Conservation (phyloP, 1,140 invertebrate species). For the Platyscapa corneri region DNA sequence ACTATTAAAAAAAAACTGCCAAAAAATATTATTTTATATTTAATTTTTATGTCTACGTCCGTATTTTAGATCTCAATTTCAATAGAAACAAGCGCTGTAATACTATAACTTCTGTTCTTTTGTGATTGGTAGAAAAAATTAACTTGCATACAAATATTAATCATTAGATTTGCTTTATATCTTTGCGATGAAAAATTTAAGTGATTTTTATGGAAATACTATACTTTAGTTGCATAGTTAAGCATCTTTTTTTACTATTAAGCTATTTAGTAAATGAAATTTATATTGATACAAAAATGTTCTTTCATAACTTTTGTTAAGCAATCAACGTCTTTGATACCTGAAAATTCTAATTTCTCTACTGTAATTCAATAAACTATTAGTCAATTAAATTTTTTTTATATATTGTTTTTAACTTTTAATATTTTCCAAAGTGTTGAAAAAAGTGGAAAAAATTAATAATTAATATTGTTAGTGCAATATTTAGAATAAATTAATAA, state of each 20-base stretch:
- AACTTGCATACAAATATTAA: no score
- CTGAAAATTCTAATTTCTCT: background rate
- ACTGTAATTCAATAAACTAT: background rate
- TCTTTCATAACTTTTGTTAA: background rate
- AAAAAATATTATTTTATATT: background rate
- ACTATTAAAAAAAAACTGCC: no score
- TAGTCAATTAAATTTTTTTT: background rate
- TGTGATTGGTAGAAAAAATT: no score
- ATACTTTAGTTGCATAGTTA: no score
- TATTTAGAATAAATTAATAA: background rate
- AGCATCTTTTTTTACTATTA: no score
- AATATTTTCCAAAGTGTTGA: background rate
- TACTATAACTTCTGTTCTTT: no score
- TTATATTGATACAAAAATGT: background rate
- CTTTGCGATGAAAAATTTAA: background rate
- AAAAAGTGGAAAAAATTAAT: background rate
- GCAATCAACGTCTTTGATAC: background rate
- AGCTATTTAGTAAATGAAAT: background rate
- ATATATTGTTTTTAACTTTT: no score
- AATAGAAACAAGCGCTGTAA: no score
- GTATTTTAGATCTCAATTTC: no score
- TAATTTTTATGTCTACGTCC: background rate
- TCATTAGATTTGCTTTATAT: no score
- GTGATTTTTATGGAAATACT: background rate
- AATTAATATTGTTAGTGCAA: background rate